Evolutionary conservation across 64 coral and sea anemone genomes (phyloP), one percentile per base, ranked within the genome.

Genomic region (Stichodactyla helianthus): DNA sequence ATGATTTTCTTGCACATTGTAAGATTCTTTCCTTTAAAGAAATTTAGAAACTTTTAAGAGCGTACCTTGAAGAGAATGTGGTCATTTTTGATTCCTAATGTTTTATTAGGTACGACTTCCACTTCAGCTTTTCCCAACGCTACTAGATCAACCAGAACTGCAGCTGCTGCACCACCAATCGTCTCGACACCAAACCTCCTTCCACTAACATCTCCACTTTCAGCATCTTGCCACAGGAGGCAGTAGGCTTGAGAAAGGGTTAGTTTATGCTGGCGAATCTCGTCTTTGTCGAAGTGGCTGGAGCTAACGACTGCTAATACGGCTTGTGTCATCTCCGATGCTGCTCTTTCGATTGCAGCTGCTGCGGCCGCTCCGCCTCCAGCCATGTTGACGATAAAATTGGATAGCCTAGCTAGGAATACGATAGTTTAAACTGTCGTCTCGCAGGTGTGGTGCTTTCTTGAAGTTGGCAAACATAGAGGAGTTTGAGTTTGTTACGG

Each of bases 221-320:
- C 56, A 27, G 88, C 52, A 51, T 89, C 81, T 77, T 84, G 88
- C 88, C 88, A 89, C 53, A 89, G 52, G 52, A 89, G 23, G 27
- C 80, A 83, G 65, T 84, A 89, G 22, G 88, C 88, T 84, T 89
- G 88, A 2, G 88, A 82, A 6, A 89, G 79, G 9, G 52, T 89
- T 4, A 89, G 82, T 55, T 82, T 62, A 17, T 63, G 44, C 17
- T 55, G 13, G 0, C 20, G 26, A 70, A 68, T 62, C 51, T 74
- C 79, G 4, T 84, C 59, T 65, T 54, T 71, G 54, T 63, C 79
- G 52, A 58, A 84, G 55, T 63, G 53, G 1, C 55, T 59, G 17
- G 83, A 58, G 17, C 26, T 59, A 12, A 84, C 56, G 83, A 84
- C 52, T 4, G 35, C 78, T 20, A 52, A 20, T 2, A 81, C 78